Evolutionary conservation across 2,797 vertebrate species (phyloP).

Genomic region (Setipinna tenuifilis): DNA sequence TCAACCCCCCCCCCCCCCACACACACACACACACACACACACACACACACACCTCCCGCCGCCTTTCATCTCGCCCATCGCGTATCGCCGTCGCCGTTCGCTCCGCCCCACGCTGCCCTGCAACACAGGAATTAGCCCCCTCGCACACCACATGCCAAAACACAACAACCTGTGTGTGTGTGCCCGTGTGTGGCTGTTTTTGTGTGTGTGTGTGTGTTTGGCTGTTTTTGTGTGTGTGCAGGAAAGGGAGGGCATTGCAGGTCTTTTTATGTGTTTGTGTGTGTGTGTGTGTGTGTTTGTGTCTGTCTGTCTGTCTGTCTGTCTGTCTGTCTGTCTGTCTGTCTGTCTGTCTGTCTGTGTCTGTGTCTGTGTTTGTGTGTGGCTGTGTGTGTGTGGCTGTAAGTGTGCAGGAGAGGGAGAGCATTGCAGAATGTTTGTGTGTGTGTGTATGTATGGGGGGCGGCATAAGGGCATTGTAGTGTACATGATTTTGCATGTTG

Average conservation of each 20-base stretch:
- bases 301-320: background rate
- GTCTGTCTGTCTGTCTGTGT: background rate
- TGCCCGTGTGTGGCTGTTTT: background rate
- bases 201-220: constrained; percentile 10
- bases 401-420: background rate
- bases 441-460: background rate
- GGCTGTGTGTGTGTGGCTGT: background rate
- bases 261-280: background rate
- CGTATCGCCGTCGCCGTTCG: background rate
- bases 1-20: background rate
- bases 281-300: background rate
- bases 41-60: background rate
- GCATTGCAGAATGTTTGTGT: background rate
- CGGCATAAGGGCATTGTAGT: background rate
- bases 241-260: background rate
- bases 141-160: constrained; percentile 4
- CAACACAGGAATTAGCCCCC: constrained; percentile 12
- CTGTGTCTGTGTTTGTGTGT: background rate
- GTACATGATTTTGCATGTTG: background rate
- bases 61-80: background rate
- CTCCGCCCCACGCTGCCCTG: background rate
- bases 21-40: no score
- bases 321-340: background rate
- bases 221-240: background rate
- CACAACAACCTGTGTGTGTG: background rate